phyloP scores from a whole-genome alignment of 2,797 vertebrate genomes.

The Luscinia megarhynchos region DNA sequence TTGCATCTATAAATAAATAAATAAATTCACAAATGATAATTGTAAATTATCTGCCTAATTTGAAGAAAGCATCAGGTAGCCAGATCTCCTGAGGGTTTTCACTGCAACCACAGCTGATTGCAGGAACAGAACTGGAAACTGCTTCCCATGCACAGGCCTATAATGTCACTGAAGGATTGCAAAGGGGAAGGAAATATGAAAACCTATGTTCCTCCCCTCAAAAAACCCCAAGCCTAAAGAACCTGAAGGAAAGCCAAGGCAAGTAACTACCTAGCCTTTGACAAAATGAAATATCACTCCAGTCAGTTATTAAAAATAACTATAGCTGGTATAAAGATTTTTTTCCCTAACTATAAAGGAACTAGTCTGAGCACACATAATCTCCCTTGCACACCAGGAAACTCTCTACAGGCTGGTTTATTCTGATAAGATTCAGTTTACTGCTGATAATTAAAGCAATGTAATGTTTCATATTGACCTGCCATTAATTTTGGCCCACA shows the following conservation, averaged over 20 bases:
- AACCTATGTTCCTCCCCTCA: background rate
- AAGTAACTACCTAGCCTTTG: background rate
- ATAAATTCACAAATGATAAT: background rate
- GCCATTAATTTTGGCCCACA: background rate
- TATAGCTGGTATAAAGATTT: background rate
- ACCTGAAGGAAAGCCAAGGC: background rate
- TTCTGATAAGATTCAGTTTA: background rate
- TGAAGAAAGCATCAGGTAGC: slow-evolving; percentile 2
- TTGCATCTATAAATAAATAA: background rate
- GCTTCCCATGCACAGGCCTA: background rate
- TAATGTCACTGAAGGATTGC: background rate
- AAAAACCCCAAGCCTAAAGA: background rate
- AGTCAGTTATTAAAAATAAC: background rate
- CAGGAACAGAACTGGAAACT: slow-evolving; percentile 35
- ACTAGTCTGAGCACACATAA: background rate
- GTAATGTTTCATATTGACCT: background rate
- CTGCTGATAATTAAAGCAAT: background rate
- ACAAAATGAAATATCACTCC: background rate
- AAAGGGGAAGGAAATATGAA: background rate
- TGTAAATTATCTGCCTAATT: background rate
- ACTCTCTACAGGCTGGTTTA: background rate
- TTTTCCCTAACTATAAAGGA: background rate
- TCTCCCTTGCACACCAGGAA: background rate
- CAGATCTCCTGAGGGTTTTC: background rate
- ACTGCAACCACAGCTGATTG: background rate